Evolutionary conservation across 2,888 invertebrate species (phyloP).

Genomic region (Eulithis testata): DNA sequence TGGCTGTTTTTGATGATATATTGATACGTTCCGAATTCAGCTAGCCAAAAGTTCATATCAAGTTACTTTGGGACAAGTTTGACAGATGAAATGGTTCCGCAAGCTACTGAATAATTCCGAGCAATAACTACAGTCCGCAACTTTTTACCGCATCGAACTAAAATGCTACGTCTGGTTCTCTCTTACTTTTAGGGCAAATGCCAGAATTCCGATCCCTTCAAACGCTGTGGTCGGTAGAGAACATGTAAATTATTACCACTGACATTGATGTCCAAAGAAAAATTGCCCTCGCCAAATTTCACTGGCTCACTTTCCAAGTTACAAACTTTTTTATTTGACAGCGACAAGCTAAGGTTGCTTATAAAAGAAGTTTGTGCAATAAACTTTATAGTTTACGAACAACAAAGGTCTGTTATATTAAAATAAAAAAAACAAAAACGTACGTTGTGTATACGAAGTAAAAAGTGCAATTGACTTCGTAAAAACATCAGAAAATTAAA

Average conservation of each 20-base stretch:
- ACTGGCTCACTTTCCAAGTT: constrained; percentile 55
- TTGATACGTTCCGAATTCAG: too few species aligned
- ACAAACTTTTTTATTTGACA: constrained; percentile 48
- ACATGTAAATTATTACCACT: constrained; percentile 71
- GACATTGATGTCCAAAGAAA: constrained; percentile 72
- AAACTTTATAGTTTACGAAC: neutral
- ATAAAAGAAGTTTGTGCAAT: constrained; percentile 22
- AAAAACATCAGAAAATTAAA: constrained; percentile 37
- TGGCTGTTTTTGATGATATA: too few species aligned
- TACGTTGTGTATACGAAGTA: too few species aligned
- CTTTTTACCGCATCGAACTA: constrained; percentile 18
- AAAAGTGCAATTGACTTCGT: constrained; percentile 11
- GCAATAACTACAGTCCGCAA: neutral
- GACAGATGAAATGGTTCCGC: neutral
- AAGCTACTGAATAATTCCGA: neutral
- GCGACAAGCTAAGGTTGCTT: constrained; percentile 36
- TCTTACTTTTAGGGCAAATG: constrained; percentile 27
- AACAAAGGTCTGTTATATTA: neutral
- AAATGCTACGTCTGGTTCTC: constrained; percentile 6
- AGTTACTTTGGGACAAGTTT: neutral
- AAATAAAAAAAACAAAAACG: neutral
- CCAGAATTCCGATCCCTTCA: constrained; percentile 27
- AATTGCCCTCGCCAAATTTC: constrained; percentile 65
- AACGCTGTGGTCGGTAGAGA: constrained; percentile 42
- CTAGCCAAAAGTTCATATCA: too few species aligned